Conservation (phyloP, 2,797 vertebrate species). For the Pelodytes ibericus region DNA sequence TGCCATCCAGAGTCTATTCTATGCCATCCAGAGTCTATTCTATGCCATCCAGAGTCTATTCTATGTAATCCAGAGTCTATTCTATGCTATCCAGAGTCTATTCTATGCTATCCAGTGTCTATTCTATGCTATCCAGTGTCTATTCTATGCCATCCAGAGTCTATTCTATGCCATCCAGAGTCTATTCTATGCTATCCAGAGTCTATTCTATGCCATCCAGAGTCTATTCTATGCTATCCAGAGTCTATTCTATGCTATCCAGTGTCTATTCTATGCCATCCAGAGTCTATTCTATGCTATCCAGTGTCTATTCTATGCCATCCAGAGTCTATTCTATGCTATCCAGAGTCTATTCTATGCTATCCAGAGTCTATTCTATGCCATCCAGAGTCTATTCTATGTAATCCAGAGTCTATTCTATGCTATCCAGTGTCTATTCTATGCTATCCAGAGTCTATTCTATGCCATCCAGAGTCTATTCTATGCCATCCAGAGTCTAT, state of each 20-base stretch:
- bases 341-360: neutral
- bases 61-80: no score
- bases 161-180: neutral
- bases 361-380: slow-evolving; percentile 14
- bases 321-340: no score
- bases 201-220: no score
- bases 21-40: slow-evolving; percentile 18
- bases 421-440: no score
- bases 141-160: no score
- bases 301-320: slow-evolving; percentile 17
- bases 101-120: neutral
- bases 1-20: neutral
- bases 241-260: slow-evolving; percentile 29
- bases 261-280: no score
- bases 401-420: neutral
- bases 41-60: neutral
- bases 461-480: neutral
- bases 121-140: no score
- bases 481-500: slow-evolving; percentile 20
- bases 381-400: neutral
- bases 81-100: neutral
- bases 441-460: neutral
- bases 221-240: neutral
- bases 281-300: neutral
- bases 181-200: slow-evolving; percentile 35